Conservation (phyloP, 2,113 vertebrate species). For the Prunella fulvescens region DNA sequence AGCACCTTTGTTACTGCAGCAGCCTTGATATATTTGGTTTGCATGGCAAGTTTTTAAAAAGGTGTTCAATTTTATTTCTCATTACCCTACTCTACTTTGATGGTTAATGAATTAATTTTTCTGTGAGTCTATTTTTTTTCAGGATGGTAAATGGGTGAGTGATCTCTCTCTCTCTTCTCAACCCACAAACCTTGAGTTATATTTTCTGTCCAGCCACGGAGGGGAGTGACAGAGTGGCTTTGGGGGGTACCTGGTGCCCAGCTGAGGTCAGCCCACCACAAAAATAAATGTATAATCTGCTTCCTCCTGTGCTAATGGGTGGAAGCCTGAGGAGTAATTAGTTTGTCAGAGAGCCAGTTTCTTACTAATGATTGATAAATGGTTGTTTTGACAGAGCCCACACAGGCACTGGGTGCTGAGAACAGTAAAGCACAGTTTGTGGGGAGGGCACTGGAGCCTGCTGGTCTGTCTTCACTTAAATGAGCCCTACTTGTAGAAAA, state of each 20-base stretch:
- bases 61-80: background rate
- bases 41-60: background rate
- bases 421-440: background rate
- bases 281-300: background rate
- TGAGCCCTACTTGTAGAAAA: background rate
- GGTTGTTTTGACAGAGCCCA: background rate
- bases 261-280: background rate
- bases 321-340: constrained; percentile 23
- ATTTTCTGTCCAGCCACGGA: background rate
- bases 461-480: background rate
- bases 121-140: background rate
- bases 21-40: background rate
- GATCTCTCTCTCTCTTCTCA: background rate
- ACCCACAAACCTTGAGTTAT: accelerated
- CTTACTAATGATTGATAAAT: constrained; percentile 33
- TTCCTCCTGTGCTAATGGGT: constrained; percentile 29
- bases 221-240: background rate
- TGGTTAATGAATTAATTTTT: background rate
- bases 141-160: background rate
- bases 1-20: background rate
- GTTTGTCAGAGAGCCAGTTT: constrained; percentile 7
- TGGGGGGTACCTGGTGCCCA: background rate
- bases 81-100: background rate
- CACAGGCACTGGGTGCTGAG: background rate
- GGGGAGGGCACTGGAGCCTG: background rate